Evolutionary conservation across 2,113 vertebrate species (phyloP).

Genomic region (Thamnophis sirtalis): DNA sequence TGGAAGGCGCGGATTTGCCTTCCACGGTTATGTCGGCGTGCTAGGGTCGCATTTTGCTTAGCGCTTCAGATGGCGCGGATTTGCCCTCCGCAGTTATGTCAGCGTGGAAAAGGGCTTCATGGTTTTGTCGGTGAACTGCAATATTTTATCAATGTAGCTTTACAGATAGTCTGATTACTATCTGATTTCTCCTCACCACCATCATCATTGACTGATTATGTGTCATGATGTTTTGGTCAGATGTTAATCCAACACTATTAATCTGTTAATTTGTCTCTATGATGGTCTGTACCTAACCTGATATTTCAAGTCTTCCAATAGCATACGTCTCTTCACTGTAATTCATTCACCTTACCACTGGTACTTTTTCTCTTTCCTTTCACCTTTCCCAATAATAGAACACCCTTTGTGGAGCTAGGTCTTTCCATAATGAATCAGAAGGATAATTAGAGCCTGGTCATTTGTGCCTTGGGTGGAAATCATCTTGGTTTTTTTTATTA

Average conservation of each 20-base stretch:
- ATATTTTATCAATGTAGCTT: not conserved
- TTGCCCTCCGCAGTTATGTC: too few relatives aligned
- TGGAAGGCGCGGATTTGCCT: too few relatives aligned
- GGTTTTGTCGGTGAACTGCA: too few relatives aligned
- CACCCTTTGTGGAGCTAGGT: not conserved
- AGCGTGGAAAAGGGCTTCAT: too few relatives aligned
- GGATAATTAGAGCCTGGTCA: not conserved
- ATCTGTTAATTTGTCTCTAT: not conserved
- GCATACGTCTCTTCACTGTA: not conserved
- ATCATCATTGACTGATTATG: not conserved
- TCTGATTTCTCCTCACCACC: not conserved
- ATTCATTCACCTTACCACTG: not conserved
- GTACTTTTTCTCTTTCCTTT: not conserved
- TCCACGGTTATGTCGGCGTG: too few relatives aligned
- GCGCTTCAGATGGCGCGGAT: too few relatives aligned
- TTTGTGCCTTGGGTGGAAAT: not conserved
- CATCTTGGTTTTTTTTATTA: not conserved
- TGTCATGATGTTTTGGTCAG: not conserved
- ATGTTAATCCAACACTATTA: too few relatives aligned
- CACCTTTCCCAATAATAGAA: not conserved
- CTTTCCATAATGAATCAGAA: not conserved
- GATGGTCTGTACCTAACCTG: not conserved
- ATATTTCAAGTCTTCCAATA: not conserved
- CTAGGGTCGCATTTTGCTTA: too few relatives aligned
- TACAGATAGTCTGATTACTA: not conserved